Evolutionary conservation across 2,888 invertebrate genomes (phyloP).

Genomic region (Drosophila maculinotata): DNA sequence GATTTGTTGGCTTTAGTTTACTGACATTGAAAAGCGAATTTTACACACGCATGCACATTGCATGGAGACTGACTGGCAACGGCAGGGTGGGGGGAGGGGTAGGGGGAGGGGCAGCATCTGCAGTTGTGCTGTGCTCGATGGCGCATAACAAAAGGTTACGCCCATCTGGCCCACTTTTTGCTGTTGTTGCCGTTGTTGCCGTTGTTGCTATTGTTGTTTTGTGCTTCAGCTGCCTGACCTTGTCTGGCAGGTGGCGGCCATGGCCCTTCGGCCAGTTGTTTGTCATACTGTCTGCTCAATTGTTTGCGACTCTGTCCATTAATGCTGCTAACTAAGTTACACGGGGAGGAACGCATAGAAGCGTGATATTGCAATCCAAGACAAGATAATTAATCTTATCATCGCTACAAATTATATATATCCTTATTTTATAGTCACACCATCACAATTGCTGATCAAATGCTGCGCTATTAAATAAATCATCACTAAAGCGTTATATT

Average conservation of each 20-base stretch:
- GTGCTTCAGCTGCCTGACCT: slow-evolving; percentile 54
- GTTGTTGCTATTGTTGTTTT: slow-evolving; percentile 24
- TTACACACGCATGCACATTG: slow-evolving; percentile 24
- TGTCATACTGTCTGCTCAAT: slow-evolving; percentile 54
- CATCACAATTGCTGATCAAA: slow-evolving; percentile 1
- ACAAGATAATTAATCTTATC: not conserved
- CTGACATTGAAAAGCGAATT: slow-evolving; percentile 71
- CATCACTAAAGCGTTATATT: not conserved
- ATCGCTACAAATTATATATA: too few species aligned
- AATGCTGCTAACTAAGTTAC: slow-evolving; percentile 29
- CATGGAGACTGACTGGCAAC: not conserved
- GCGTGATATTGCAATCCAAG: not conserved
- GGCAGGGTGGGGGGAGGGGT: not conserved
- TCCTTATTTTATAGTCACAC: not conserved
- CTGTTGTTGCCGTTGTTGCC: slow-evolving; percentile 26
- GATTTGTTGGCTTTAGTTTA: slow-evolving; percentile 41
- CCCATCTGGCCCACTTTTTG: slow-evolving; percentile 59
- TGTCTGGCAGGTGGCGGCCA: slow-evolving; percentile 63
- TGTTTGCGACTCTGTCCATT: slow-evolving; percentile 35
- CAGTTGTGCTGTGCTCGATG: slow-evolving; percentile 39
- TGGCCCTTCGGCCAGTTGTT: slow-evolving; percentile 52
- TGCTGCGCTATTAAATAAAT: slow-evolving; percentile 1
- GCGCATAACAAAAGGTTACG: slow-evolving; percentile 69
- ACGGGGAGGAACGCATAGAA: not conserved
- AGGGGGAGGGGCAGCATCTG: slow-evolving; percentile 28